A percentile compares a stretch with the other conserved stretches of the same genome.
These are phyloP conservation scores for Stenurella melanura DNA, from an alignment of 2,888 invertebrate species.

Conservation along the genomic window DNA sequence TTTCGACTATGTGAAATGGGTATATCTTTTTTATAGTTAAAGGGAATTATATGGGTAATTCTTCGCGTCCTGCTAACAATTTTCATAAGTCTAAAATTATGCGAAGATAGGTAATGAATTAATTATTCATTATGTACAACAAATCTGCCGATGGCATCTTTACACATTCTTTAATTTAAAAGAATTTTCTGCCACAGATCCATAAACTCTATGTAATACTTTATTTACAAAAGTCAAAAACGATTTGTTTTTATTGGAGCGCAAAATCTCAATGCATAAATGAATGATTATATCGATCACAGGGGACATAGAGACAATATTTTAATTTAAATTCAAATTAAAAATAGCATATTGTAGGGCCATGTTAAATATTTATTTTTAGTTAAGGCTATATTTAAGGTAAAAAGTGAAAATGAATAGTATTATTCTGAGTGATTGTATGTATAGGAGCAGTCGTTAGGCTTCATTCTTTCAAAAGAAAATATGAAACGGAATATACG, in stretches of 20 bases:
- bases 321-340: conserved; percentile 2
- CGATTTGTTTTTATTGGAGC: background rate
- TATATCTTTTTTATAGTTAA: background rate
- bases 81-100: background rate
- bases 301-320: background rate
- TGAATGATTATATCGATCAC: background rate
- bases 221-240: background rate
- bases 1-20: background rate
- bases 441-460: no score
- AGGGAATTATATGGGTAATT: background rate
- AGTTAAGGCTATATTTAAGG: background rate
- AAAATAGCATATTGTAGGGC: background rate
- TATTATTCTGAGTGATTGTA: no score
- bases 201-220: background rate
- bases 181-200: background rate
- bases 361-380: background rate
- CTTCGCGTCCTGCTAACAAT: background rate
- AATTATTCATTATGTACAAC: background rate
- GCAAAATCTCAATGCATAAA: background rate
- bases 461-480: no score
- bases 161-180: background rate
- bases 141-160: background rate
- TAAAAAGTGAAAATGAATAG: background rate
- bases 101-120: background rate
- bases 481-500: no score